Base-by-base conservation (phyloP, 2,888 invertebrate genomes). In the Habroteleia sp. region DNA sequence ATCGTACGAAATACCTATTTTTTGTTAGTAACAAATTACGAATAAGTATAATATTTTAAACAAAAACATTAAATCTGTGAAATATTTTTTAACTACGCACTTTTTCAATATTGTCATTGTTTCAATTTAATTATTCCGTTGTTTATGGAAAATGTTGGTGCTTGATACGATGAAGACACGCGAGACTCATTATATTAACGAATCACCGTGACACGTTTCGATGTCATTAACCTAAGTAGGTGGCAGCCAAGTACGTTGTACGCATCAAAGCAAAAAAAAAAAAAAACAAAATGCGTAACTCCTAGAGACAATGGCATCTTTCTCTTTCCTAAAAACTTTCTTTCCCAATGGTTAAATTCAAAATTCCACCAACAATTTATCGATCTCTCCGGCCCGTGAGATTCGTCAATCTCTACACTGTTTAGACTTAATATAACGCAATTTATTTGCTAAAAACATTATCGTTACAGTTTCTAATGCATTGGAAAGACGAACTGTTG, bases 121-220 rank as follows among this genome's bases (percentile, higher is more conserved):
- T 50, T 63, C 27, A 16, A 35, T 10, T 58, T 41, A 68, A 68
- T 58, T 68, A 58, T 68, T 58, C 50, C 4, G 25, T 27, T 50
- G 25, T 14, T 41, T 68, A 37, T 71, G 54, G 54, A 71, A 56
- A 31, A 41, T 16, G 13, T 46, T 41, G 33, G 39, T 27, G 44
- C 39, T 39, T 48, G 42, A 33, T n/a, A 41, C 33, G 48, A 48
- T 50, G 20, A 23, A 52, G 35, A 37, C 50, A 42, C 65, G 68
- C 60, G 74, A 62, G 79, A 71, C 79, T 84, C 81, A 83, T 84
- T 84, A 83, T 79, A 79, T 79, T 82, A 83, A 85, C 84, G 82
- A 84, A 82, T 85, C 80, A 78, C 86, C 85, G 77, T 87, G 86
- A 87, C 86, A 85, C 80, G 80, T 83, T 86, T 87, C 72, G 77